phyloP scores from a whole-genome alignment of 2,113 vertebrate genomes.

The Hippocampus guttulatus region DNA sequence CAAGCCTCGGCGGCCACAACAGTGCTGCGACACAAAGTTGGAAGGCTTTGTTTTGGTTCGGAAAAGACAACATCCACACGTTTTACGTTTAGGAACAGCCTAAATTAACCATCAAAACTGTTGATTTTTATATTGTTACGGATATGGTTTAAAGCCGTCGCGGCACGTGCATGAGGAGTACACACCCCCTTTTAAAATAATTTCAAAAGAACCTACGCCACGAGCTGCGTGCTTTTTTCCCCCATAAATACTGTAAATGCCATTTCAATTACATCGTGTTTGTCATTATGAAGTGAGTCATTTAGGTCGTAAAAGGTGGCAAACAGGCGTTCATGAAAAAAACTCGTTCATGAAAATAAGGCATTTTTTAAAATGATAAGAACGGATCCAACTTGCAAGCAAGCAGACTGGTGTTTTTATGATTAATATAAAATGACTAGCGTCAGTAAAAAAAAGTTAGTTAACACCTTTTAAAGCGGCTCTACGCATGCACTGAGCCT shows the following conservation, averaged over 20 bases:
- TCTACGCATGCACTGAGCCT: background rate
- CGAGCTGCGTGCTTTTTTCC: background rate
- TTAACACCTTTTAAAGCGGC: background rate
- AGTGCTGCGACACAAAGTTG: slow-evolving; percentile 64
- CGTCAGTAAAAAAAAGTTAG: background rate
- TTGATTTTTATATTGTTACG: background rate
- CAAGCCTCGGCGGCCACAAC: slow-evolving; percentile 62
- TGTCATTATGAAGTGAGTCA: background rate
- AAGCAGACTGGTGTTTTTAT: background rate
- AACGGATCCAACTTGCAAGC: background rate
- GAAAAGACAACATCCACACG: background rate
- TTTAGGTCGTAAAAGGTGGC: background rate
- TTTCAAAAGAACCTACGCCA: background rate
- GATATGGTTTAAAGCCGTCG: background rate
- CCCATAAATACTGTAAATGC: background rate
- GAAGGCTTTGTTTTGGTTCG: slow-evolving; percentile 47
- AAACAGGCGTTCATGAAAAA: background rate
- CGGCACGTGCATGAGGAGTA: background rate
- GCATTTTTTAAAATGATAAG: background rate
- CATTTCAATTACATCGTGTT: background rate
- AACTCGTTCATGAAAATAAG: background rate
- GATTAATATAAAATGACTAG: background rate
- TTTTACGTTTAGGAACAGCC: slow-evolving; percentile 1
- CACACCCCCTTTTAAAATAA: background rate
- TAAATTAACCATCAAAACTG: background rate